Conservation (phyloP, 2,888 invertebrate genomes). For the Hypselothyrea guttata region DNA sequence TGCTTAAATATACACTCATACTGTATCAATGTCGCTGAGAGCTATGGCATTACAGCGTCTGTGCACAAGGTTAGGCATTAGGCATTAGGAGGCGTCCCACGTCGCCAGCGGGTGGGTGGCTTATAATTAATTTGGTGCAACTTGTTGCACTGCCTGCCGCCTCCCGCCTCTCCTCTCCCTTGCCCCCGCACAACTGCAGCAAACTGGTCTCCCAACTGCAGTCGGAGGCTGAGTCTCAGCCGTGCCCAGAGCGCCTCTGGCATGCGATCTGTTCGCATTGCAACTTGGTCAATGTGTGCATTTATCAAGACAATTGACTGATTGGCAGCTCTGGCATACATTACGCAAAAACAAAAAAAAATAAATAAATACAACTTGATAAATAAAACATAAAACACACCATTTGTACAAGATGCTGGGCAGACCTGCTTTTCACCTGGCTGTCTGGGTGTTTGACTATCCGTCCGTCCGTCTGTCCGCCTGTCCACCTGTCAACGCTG, state of each 20-base stretch:
- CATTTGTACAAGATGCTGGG: background rate
- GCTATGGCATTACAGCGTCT: constrained; percentile 62
- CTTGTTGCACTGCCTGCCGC: constrained; percentile 55
- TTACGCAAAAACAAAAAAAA: constrained; percentile 49
- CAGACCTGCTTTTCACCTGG: constrained; percentile 18
- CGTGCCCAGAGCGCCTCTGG: constrained; percentile 31
- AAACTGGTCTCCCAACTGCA: constrained; percentile 29
- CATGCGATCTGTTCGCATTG: constrained; percentile 14
- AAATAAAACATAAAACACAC: too few relatives aligned
- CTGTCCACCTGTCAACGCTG: constrained; percentile 61
- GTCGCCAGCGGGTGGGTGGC: constrained; percentile 70
- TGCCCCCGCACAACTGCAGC: too few relatives aligned
- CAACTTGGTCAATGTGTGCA: constrained; percentile 70
- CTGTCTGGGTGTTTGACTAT: background rate
- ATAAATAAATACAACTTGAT: too few relatives aligned
- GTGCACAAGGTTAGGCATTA: constrained; percentile 70
- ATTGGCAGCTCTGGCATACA: constrained; percentile 75
- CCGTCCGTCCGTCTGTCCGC: background rate
- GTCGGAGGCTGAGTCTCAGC: constrained; percentile 1
- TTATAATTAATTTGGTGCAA: constrained; percentile 77
- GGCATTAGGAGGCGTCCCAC: constrained; percentile 61
- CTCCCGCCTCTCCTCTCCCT: too few relatives aligned
- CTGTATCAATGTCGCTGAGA: constrained; percentile 39
- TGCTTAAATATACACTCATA: too few relatives aligned
- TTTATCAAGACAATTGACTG: constrained; percentile 78